Evolutionary conservation across 1,140 invertebrate genomes (phyloP).

Genomic region (Apis laboriosa): DNA sequence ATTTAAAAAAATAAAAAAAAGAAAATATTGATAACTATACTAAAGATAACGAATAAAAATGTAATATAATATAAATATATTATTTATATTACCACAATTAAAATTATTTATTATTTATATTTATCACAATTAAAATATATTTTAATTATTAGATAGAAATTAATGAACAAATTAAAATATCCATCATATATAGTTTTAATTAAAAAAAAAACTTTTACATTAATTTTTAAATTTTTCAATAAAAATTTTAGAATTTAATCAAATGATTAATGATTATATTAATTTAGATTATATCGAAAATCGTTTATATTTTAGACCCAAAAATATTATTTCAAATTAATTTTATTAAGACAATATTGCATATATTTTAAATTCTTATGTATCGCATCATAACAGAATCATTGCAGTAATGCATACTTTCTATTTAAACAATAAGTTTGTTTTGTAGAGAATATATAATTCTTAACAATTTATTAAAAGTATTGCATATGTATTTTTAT

Average conservation of each 20-base stretch:
- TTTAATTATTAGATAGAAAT: background rate
- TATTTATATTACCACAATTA: too few relatives aligned
- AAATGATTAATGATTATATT: background rate
- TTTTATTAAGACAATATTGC: constrained; percentile 5
- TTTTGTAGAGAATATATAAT: constrained; percentile 1
- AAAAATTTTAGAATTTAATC: background rate
- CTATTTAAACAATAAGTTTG: background rate
- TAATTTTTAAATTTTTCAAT: background rate
- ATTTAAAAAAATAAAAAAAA: background rate
- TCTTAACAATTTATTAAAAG: constrained; percentile 4
- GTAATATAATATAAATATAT: too few relatives aligned
- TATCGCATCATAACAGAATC: background rate
- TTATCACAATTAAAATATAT: background rate
- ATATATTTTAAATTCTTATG: background rate
- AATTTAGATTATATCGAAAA: background rate
- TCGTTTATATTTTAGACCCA: constrained; percentile 26
- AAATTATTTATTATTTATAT: too few relatives aligned
- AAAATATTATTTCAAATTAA: constrained; percentile 12
- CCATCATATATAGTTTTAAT: background rate
- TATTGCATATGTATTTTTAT: constrained; percentile 15
- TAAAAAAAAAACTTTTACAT: background rate
- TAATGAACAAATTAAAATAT: background rate
- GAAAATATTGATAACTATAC: background rate
- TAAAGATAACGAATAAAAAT: too few relatives aligned
- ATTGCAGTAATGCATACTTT: background rate